phyloP scores from a whole-genome alignment of 2,888 invertebrate genomes.

The Andrena bicolor region DNA sequence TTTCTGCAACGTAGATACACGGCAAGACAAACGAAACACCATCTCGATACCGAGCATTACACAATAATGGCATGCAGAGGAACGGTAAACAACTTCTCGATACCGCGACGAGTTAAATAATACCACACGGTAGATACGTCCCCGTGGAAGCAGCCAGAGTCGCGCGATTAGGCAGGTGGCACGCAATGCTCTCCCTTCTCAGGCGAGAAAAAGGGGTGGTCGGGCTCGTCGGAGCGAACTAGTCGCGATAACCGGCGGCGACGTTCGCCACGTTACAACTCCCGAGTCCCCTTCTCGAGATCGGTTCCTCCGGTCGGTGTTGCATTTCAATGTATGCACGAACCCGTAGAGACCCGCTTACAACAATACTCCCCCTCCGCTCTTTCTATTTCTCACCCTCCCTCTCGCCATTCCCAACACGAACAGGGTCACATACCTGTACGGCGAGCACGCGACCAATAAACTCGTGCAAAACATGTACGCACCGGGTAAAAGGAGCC shows the following conservation, averaged over 20 bases:
- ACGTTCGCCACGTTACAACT: constrained; percentile 29
- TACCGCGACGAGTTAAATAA: constrained; percentile 5
- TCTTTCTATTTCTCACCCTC: not conserved
- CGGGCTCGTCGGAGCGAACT: not conserved
- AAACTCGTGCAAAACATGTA: constrained; percentile 72
- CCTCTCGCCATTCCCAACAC: constrained; percentile 60
- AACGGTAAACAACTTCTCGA: not conserved
- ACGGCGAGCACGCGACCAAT: constrained; percentile 71
- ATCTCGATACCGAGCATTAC: too few relatives aligned
- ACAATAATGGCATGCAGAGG: not conserved
- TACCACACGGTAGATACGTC: not conserved
- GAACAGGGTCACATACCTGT: constrained; percentile 63
- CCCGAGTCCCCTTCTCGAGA: constrained; percentile 6
- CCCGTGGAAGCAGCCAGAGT: not conserved
- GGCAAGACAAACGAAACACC: too few relatives aligned
- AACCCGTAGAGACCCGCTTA: constrained; percentile 21
- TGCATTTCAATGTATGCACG: constrained; percentile 38
- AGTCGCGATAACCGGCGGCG: not conserved
- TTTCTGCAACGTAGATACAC: too few relatives aligned
- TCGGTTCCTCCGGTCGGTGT: constrained; percentile 21
- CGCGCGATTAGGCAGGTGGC: not conserved
- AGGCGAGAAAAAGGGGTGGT: not conserved
- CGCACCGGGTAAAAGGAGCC: constrained; percentile 63
- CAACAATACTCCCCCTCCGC: constrained; percentile 26
- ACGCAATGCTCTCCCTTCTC: not conserved